These are phyloP conservation scores for Tiphia femorata DNA, from an alignment of 2,888 invertebrate genomes.

Conservation along the genomic window DNA sequence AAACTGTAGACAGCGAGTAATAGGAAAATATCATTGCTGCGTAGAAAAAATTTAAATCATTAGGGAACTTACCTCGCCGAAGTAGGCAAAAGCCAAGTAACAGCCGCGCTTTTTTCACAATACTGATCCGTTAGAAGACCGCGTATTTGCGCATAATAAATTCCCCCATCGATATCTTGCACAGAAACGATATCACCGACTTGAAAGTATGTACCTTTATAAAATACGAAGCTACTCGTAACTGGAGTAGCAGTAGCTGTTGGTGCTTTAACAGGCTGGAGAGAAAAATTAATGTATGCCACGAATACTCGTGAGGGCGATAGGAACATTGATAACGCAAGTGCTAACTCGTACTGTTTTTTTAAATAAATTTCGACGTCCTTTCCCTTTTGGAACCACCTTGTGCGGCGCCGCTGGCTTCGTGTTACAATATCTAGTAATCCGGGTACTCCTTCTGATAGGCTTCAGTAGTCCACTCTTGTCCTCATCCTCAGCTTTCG, in stretches of 20 bases:
- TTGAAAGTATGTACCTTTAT: conserved; percentile 87
- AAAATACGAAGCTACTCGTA: conserved; percentile 84
- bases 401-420: conserved; percentile 62
- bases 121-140: conserved; percentile 93
- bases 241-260: conserved; percentile 84
- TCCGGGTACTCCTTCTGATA: conserved; percentile 74
- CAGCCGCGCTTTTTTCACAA: conserved; percentile 91
- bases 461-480: conserved; percentile 65
- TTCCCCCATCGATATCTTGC: conserved; percentile 80
- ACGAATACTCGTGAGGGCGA: background rate
- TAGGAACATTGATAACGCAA: background rate
- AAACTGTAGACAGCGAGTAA: background rate
- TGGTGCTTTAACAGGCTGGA: conserved; percentile 83
- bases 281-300: conserved; percentile 5
- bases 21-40: background rate
- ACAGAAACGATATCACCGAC: conserved; percentile 92
- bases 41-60: background rate
- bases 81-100: conserved; percentile 93
- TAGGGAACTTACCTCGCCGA: conserved; percentile 71
- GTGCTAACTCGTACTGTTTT: conserved; percentile 69
- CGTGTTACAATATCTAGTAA: conserved; percentile 72
- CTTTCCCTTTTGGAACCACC: conserved; percentile 76
- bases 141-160: conserved; percentile 90
- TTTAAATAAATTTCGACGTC: conserved; percentile 83
- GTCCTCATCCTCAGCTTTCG: conserved; percentile 60